These are phyloP conservation scores for Lemur catta DNA, from an alignment of 2,797 vertebrate species.

Conservation along the genomic window DNA sequence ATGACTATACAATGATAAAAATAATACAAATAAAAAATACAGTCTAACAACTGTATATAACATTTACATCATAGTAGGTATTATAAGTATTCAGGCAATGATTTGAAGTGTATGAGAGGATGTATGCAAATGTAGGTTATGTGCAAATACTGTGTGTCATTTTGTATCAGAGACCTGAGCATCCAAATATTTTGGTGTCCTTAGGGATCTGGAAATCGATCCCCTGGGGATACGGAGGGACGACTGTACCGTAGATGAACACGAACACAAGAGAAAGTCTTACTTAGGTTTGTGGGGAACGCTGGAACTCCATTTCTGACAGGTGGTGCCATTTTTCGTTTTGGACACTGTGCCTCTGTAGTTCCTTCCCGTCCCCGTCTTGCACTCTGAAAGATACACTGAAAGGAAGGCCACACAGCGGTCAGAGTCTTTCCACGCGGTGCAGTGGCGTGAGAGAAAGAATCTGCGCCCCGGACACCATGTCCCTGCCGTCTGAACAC, in stretches of 20 bases:
- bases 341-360: constrained; percentile 92
- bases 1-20: neutral
- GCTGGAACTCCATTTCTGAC: constrained; percentile 89
- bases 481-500: neutral
- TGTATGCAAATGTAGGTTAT: neutral
- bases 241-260: neutral
- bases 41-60: neutral
- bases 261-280: rapidly evolving
- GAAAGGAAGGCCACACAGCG: constrained; percentile 20
- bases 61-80: neutral
- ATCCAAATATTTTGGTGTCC: neutral
- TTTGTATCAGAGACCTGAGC: neutral
- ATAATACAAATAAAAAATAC: neutral
- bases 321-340: constrained; percentile 86
- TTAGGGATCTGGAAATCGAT: neutral
- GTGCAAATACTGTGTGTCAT: too few relatives aligned
- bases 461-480: rapidly evolving
- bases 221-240: neutral
- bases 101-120: too few relatives aligned
- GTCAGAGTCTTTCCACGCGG: neutral
- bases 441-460: rapidly evolving
- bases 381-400: constrained; percentile 93
- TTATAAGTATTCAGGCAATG: neutral
- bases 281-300: constrained; percentile 92
- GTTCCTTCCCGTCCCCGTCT: constrained; percentile 84